Evolutionary conservation across 2,113 vertebrate species (phyloP), one percentile per base, ranked within the genome.

Genomic region (Oceanodroma tethys): DNA sequence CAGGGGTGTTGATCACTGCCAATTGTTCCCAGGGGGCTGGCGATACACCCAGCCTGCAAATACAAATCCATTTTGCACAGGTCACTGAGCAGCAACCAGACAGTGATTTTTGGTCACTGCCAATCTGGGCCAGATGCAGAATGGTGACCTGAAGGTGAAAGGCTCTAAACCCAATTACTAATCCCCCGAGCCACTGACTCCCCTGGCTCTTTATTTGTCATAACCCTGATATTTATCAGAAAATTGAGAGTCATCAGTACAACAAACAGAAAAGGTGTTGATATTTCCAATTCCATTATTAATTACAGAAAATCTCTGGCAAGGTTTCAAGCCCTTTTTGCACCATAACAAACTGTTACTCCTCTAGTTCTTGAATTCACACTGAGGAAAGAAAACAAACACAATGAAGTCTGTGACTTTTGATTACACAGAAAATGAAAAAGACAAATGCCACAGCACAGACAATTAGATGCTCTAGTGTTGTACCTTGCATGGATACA

Each of bases 261-360:
- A 55, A 86, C 43, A 89, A 90, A 93, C 34, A 95, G 66, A 87
- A 88, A 88, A 79, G 42, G 50, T 71, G 80, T 58, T 95, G 43
- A n/a, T 92, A 95, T 90, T 96, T 96, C 47, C 75, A 93, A 90
- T 94, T 93, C 88, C 23, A 72, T 90, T 97, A 95, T 97, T 97
- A 97, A 97, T 97, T 96, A 93, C 59, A 96, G 78, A 86, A 91
- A 95, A 94, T 66, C 53, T 68, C 75, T 96, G 94, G 93, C 88
- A 95, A 89, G 55, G 16, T 91, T 95, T 95, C 97, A 97, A 96
- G 82, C 34, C 79, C 82, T 73, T 76, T 96, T 92, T 96, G 89
- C 10, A 7, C 92, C 40, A 17, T 79, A 96, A 90, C 83, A 93
- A 78, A 92, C 50, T 68, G 68, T 85, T 95, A 90, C 72, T 93